Base-by-base conservation (phyloP, 2,113 vertebrate genomes). In the Megaleporinus macrocephalus region DNA sequence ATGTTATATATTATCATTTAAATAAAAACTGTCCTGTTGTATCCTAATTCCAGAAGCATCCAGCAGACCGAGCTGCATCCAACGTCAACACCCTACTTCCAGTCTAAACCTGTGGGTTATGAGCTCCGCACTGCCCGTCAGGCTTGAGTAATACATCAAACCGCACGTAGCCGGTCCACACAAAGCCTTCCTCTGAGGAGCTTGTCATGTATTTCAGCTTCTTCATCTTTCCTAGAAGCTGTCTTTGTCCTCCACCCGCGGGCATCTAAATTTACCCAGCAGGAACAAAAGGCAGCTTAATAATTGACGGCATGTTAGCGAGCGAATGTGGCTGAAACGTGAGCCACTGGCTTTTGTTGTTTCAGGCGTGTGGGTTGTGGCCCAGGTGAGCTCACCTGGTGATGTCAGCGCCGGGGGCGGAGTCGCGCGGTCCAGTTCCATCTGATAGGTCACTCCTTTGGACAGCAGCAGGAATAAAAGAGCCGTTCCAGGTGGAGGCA, bases 181-280 rank as follows among this genome's bases (percentile, higher is more conserved):
- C 73, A 71, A 75, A 83, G 71, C 13, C 16, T 27, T 63, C 36
- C 68, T 24, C 26, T 5, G 0, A 22, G 7, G 27, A 47, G 0
- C 14, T 10, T 71, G 61, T 81, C 71, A 3, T 24, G 24, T 13
- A 24, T 24, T 51, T 86, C 70, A 62, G 14, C 55, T 65, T 22
- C 26, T 65, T 61, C 49, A 5, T 47, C 33, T 16, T 82, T 86
- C 68, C 76, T 41, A 72, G 68, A 85, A 83, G 61, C 61, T 75
- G 57, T 76, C 71, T 73, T 83, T 66, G 80, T 84, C 82, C 68
- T 30, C 4, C 78, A 59, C 47, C 63, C 30, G 22, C 11, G 27
- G 80, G 65, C 82, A 86, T 92, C 91, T 93, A 92, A 92, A 91
- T 90, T 91, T 94, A 93, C 76, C 85, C 57, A 1, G 65, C 24